Evolutionary conservation across 2,797 vertebrate species (phyloP).

Genomic region (Lutjanus argentimaculatus): DNA sequence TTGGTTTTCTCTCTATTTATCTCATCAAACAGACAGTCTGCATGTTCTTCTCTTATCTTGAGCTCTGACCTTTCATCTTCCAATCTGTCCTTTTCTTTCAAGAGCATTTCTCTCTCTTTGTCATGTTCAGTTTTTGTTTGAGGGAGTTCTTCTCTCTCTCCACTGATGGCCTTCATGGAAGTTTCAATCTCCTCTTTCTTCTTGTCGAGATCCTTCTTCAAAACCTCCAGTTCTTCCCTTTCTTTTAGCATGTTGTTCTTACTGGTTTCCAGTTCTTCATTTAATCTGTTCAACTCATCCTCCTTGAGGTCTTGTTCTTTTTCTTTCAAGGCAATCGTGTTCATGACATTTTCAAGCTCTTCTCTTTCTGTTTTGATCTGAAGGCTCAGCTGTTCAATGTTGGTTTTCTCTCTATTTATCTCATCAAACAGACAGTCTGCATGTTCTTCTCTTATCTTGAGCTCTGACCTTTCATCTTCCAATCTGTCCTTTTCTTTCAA

Average conservation of each 20-base stretch:
- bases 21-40: no score
- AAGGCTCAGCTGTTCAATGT: not conserved
- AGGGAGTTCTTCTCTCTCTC: not conserved
- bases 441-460: not conserved
- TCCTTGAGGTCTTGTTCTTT: not conserved
- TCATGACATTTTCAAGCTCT: not conserved
- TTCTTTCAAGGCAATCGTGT: not conserved
- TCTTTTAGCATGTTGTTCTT: not conserved
- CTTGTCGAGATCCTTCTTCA: not conserved
- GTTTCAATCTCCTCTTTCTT: not conserved
- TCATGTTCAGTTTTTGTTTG: not conserved
- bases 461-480: not conserved
- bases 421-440: not conserved
- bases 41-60: not conserved
- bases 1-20: not conserved
- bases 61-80: not conserved
- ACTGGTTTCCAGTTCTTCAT: not conserved
- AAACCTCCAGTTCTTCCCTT: conserved; percentile 4
- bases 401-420: not conserved
- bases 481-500: not conserved
- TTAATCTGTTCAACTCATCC: not conserved
- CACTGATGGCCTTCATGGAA: not conserved
- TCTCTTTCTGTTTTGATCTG: conserved; percentile 2
- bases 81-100: not conserved
- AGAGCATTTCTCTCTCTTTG: not conserved